A percentile compares a stretch with the other conserved stretches of the same genome.
phyloP scores from a whole-genome alignment of 1,140 invertebrate species.

The Ceratosolen fusciceps region DNA sequence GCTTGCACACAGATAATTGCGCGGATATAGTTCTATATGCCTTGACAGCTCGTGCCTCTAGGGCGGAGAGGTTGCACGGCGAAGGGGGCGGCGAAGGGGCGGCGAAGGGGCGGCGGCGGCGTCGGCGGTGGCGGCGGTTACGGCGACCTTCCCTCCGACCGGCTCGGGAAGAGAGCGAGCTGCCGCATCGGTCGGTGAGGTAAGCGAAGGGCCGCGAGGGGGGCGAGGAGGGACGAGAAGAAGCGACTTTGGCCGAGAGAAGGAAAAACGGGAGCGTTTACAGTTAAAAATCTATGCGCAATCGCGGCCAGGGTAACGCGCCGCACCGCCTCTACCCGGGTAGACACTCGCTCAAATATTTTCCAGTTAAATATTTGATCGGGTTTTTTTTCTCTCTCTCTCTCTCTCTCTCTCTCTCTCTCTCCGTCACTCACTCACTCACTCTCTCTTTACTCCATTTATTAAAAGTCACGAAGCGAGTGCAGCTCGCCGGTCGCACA shows the following conservation, averaged over 20 bases:
- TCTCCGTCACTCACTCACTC: too few relatives aligned
- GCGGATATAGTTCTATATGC: neutral
- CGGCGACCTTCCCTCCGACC: too few relatives aligned
- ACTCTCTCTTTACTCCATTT: constrained; percentile 57
- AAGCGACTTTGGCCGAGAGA: neutral
- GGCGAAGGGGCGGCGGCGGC: neutral
- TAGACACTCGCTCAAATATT: constrained; percentile 65
- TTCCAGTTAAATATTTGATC: constrained; percentile 66
- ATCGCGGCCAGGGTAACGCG: neutral
- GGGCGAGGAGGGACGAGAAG: neutral
- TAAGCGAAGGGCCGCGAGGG: too few relatives aligned
- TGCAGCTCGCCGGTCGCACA: constrained; percentile 30
- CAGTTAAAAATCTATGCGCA: constrained; percentile 16
- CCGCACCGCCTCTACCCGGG: neutral
- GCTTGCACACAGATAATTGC: neutral
- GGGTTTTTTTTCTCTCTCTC: too few relatives aligned
- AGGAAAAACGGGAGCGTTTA: neutral
- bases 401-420: too few relatives aligned
- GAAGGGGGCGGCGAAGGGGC: too few relatives aligned
- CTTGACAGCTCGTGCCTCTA: neutral
- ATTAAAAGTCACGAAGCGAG: constrained; percentile 62
- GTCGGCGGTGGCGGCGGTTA: too few relatives aligned
- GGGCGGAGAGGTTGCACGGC: too few relatives aligned
- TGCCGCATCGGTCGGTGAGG: too few relatives aligned
- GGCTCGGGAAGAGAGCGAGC: too few relatives aligned